phyloP scores from a whole-genome alignment of 2,113 vertebrate species.

The Aptenodytes forsteri region DNA sequence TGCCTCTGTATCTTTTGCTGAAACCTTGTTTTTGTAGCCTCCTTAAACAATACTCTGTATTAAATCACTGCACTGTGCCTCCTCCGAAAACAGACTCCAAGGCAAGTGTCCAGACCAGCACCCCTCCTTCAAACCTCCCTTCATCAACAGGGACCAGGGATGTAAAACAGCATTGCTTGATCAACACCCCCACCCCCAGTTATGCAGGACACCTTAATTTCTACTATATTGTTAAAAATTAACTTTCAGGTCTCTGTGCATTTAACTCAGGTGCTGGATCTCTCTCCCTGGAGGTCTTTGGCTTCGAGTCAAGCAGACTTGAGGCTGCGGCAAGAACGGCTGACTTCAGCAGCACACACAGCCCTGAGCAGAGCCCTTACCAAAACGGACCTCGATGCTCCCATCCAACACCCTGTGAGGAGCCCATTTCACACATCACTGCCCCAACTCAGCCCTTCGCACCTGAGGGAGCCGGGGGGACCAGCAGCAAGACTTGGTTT shows the following conservation, averaged over 20 bases:
- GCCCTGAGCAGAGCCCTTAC: not conserved
- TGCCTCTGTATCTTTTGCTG: slow-evolving; percentile 30
- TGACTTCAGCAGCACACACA: not conserved
- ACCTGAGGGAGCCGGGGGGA: not conserved
- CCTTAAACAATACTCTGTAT: slow-evolving; percentile 13
- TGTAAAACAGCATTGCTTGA: not conserved
- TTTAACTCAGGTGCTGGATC: not conserved
- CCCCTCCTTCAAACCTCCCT: not conserved
- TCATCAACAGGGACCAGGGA: not conserved
- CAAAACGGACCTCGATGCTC: fast-evolving
- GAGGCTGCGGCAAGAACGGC: not conserved
- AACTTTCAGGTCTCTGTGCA: not conserved
- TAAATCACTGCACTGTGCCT: not conserved
- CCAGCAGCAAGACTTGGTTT: not conserved
- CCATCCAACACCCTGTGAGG: not conserved
- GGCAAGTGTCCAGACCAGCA: not conserved
- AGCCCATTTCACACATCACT: not conserved
- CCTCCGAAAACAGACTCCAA: not conserved
- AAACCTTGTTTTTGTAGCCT: slow-evolving; percentile 40
- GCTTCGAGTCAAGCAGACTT: not conserved
- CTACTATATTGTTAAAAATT: not conserved
- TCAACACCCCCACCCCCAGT: not conserved
- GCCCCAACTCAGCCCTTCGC: not conserved
- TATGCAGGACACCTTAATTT: not conserved
- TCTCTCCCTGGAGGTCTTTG: not conserved